Conservation (phyloP, 2,797 vertebrate genomes). For the Knipowitschia caucasica region DNA sequence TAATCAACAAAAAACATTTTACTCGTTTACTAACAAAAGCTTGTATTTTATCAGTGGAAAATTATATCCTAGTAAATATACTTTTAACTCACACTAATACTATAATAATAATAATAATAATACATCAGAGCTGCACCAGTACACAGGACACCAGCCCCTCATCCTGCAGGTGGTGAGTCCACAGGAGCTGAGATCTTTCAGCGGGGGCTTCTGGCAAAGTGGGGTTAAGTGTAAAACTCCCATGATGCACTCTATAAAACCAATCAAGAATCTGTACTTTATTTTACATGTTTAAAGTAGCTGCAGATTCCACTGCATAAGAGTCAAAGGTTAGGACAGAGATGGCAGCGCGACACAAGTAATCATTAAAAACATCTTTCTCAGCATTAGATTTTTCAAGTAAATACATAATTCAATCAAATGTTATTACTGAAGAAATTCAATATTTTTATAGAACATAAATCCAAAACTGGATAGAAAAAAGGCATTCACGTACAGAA, state of each 20-base stretch:
- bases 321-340: background rate
- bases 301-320: background rate
- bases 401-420: background rate
- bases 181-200: too few relatives aligned
- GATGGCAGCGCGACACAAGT: background rate
- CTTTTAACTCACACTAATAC: too few relatives aligned
- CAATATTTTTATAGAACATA: background rate
- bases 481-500: background rate
- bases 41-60: too few relatives aligned
- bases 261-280: background rate
- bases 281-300: constrained; percentile 10
- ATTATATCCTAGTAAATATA: too few relatives aligned
- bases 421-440: background rate
- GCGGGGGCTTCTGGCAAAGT: too few relatives aligned
- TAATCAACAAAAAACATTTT: too few relatives aligned
- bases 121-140: too few relatives aligned
- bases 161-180: too few relatives aligned
- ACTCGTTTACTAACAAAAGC: too few relatives aligned
- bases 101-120: too few relatives aligned
- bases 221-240: too few relatives aligned
- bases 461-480: background rate
- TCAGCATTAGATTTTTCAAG: constrained; percentile 5
- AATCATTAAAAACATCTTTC: background rate
- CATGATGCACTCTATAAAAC: background rate
- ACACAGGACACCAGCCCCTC: too few relatives aligned